Evolutionary conservation across 30 jellyfish, hydroid and myxozoan genomes (phyloP), one percentile per base, ranked within the genome.

Genomic region (Aurelia sp.): DNA sequence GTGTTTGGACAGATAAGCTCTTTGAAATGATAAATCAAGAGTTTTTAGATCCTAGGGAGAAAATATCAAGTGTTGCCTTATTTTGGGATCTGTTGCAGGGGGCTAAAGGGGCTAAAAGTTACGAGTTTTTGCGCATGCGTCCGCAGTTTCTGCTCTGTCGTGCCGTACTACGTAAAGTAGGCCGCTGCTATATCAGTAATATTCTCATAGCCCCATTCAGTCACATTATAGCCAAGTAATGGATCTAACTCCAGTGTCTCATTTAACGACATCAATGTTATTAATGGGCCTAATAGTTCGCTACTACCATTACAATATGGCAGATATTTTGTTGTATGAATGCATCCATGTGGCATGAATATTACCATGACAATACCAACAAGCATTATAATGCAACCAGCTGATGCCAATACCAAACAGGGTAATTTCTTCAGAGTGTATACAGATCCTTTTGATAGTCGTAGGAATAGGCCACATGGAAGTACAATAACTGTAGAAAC

Each of bases 281-380:
- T 92, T 44, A 87, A 86, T n/a, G 98, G 98, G 27, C 98, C 97
- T 62, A 92, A 96, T 23, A 92, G 90, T 63, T 92, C 98, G 52
- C 90, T 92, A 63, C 97, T 82, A 4, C 98, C 98, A 44, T 92
- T 92, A 78, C 98, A 92, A 76, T 92, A 92, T 13, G 97, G 97
- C 19, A 85, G 79, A 78, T 80, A 74, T 57, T 72, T 75, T 20
- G 96, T 78, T 4, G 87, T 79, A 61, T 88, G 98, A 12, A 92
- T 87, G 79, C 98, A 92, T 18, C 95, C 78, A 61, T 74, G 97
- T 21, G 86, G 90, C 80, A 73, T 76, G 70, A 79, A 82, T 3
- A 88, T 57, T 17, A 66, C 89, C 84, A 88, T 78, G 47, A 80
- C 90, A 8, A 77, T 69, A 62, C 98, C 98, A 61, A 74, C 71